Conservation (phyloP, 1,140 invertebrate species). For the Prorops nasuta region DNA sequence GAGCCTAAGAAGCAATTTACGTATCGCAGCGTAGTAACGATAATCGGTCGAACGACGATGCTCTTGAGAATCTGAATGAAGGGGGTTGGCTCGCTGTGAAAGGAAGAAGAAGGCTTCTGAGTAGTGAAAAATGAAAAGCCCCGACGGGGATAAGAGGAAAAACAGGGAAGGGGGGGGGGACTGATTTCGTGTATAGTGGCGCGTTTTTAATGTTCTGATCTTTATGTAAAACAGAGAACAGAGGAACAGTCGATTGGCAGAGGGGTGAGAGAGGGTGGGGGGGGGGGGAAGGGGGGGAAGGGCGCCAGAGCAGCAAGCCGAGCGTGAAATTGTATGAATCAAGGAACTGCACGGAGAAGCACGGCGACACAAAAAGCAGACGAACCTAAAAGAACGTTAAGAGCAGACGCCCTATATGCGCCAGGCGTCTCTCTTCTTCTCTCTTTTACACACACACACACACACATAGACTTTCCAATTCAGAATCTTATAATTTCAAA, state of each 20-base stretch:
- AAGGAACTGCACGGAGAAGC: slow-evolving; percentile 28
- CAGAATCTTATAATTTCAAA: slow-evolving; percentile 34
- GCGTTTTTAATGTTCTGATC: slow-evolving; percentile 52
- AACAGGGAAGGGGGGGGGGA: slow-evolving; percentile 15
- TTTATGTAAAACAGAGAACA: slow-evolving; percentile 45
- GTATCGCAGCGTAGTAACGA: slow-evolving; percentile 21
- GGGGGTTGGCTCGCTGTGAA: not conserved
- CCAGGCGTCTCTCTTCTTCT: too few species aligned
- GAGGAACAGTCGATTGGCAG: not conserved
- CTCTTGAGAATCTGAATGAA: slow-evolving; percentile 6
- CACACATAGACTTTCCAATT: slow-evolving; percentile 19
- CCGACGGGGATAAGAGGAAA: slow-evolving; percentile 3
- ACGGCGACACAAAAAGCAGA: slow-evolving; percentile 39
- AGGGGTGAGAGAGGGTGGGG: not conserved
- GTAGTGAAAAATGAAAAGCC: slow-evolving; percentile 2
- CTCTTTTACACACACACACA: too few species aligned
- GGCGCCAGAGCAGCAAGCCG: slow-evolving; percentile 40
- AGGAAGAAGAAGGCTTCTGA: not conserved
- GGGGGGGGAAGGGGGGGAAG: slow-evolving; percentile 11
- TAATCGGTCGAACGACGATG: slow-evolving; percentile 28
- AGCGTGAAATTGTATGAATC: slow-evolving; percentile 53
- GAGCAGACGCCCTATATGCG: not conserved
- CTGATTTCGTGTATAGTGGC: slow-evolving; percentile 41
- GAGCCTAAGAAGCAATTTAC: slow-evolving; percentile 29
- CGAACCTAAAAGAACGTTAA: not conserved